Evolutionary conservation across 1,140 invertebrate genomes (phyloP), one percentile per base, ranked within the genome.

Genomic region (Zaprionus taronus): DNA sequence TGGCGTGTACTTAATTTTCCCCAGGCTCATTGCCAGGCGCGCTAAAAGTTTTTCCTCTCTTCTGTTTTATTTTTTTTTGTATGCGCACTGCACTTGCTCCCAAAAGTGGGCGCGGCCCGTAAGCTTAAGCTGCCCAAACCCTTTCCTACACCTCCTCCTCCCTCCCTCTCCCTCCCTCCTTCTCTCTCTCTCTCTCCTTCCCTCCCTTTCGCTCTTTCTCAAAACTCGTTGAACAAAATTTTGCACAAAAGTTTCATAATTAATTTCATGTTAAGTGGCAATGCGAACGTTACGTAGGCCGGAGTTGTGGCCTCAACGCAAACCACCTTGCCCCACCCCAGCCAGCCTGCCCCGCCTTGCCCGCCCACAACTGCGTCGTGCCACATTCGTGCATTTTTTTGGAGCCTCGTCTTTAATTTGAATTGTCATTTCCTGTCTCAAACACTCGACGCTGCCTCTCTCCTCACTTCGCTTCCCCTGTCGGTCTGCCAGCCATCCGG

Each of bases 221-320:
- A 53, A 79, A 90, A 90, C 85, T 90, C 85, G 85, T 90, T 90
- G 72, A 85, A 90, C 85, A 90, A 90, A 90, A 85, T 90, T 89
- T 82, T 90, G 82, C 82, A 90, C 85, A 90, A 89, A 89, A 90
- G 81, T 90, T 90, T 90, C 85, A 90, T 90, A 90, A 90, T 90
- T 90, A 90, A 90, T 90, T 90, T 90, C 85, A 90, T 90, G 85
- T 90, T 90, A 90, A 90, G 85, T 90, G 85, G 85, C 81, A 90
- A 82, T 90, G 85, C 72, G 76, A 81, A 69, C 72, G 80, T 81
- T 62, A 47, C 36, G 61, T 73, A 70, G 72, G 77, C 20, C 69
- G 53, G 22, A 67, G 55, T 49, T 63, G 61, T 69, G 22, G 69
- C 66, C 55, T 69, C 41, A 51, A 51, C 20, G 9, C 60, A 36